Percentiles rank a stretch among this genome's conserved stretches.
These are phyloP conservation scores for Cosmia pyralina DNA, from an alignment of 2,888 invertebrate species.

Conservation along the genomic window DNA sequence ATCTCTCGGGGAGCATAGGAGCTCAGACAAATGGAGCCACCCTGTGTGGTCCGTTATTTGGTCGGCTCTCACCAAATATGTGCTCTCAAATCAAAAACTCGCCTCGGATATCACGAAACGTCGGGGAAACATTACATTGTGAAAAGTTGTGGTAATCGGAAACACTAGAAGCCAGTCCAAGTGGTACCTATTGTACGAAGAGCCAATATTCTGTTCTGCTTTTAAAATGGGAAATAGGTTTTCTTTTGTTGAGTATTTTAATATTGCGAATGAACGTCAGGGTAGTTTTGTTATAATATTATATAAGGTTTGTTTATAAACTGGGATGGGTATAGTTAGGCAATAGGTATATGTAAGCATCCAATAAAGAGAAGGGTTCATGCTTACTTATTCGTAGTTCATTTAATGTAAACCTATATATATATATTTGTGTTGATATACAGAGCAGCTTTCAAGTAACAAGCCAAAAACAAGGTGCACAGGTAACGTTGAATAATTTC, in stretches of 20 bases:
- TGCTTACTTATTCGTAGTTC: conserved; percentile 13
- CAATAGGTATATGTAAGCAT: conserved; percentile 29
- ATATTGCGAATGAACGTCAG: conserved; percentile 21
- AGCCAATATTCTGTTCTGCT: conserved; percentile 41
- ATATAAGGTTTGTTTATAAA: conserved; percentile 25
- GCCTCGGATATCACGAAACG: conserved; percentile 65
- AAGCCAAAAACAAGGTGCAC: conserved; percentile 38
- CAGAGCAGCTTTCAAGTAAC: conserved; percentile 20
- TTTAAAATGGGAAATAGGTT: conserved; percentile 30
- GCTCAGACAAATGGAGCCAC: conserved; percentile 87
- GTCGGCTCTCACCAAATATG: conserved; percentile 83
- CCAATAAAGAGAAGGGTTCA: conserved; percentile 20
- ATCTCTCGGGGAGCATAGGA: conserved; percentile 84
- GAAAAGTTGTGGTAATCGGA: conserved; percentile 62
- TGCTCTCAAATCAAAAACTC: conserved; percentile 76
- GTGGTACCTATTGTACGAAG: conserved; percentile 25
- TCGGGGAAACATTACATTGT: conserved; percentile 60
- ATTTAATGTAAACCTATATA: too few relatives aligned
- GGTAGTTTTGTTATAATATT: conserved; percentile 14
- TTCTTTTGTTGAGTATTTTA: conserved; percentile 25
- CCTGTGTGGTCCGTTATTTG: conserved; percentile 88
- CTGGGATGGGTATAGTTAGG: conserved; percentile 5
- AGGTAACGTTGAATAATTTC: conserved; percentile 34
- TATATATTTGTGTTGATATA: neutral
- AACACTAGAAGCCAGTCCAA: conserved; percentile 54